Evolutionary conservation across 2,888 invertebrate genomes (phyloP), one percentile per base, ranked within the genome.

Genomic region (Caenorhabditis afra): DNA sequence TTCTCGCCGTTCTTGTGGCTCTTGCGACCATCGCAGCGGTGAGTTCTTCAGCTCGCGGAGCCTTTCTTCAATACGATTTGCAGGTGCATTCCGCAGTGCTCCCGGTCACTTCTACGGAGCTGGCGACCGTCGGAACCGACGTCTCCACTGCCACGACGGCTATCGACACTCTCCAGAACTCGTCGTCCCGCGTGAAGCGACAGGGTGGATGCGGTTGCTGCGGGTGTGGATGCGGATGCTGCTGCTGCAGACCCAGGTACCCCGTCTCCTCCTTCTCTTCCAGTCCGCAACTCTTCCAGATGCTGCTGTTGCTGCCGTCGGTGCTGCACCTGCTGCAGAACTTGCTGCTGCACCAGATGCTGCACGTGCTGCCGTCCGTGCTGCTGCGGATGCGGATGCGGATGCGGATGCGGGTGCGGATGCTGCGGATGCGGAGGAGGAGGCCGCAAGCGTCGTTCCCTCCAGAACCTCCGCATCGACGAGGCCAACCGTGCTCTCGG

Each of bases 261-360:
- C 41, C 16, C 49, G 16, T 35, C n/a, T 7, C 39, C 35, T 18
- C 14, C 35, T 12, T 0, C 12, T 47, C 14, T 22, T n/a, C 37
- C n/a, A 4, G 11, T 8, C 50, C 16, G 12, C 8, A 20, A 23
- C 11, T 18, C 20, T 66, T 52, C 18, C 64, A 65, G 67, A 71
- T 75, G 66, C 44, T 74, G 80, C 20, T 81, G 81, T 55, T 78
- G 81, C 35, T 81, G 81, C 49, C 75, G 75, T 18, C 74, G 79
- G 29, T 81, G 81, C 58, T 81, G 81, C 41, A 81, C 81, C n/a
- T 81, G 81, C 44, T 81, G 81, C 53, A 81, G 71, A 66, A 81
- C 81, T 12, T 79, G 81, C 58, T 81, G 81, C 45, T 81, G 81
- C 41, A 81, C 81, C 39, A 49, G 79, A 35, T 81, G 81, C 59